Evolutionary conservation across 1,140 invertebrate species (phyloP).

Genomic region (Drosophila insularis): DNA sequence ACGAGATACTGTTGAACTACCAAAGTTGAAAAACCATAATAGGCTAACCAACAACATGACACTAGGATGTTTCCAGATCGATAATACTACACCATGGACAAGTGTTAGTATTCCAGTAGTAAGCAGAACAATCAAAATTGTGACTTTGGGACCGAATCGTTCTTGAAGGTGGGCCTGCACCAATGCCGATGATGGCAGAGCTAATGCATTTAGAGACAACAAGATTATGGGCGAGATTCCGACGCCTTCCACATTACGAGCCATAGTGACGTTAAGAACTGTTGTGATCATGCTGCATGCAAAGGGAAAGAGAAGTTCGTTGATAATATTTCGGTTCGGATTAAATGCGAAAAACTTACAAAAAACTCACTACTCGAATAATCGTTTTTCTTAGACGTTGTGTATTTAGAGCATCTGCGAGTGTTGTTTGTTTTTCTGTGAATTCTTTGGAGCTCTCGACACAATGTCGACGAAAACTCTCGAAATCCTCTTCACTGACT

Average conservation of each 20-base stretch:
- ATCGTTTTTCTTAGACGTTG: conserved; percentile 45
- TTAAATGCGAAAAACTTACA: conserved; percentile 39
- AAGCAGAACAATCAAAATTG: conserved; percentile 83
- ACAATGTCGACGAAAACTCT: conserved; percentile 78
- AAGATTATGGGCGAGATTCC: conserved; percentile 84
- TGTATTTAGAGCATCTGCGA: conserved; percentile 41
- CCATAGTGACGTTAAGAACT: conserved; percentile 85
- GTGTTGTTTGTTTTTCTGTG: conserved; percentile 63
- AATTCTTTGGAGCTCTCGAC: conserved; percentile 17
- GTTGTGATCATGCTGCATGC: conserved; percentile 84
- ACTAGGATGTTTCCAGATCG: conserved; percentile 40
- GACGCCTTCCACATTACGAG: conserved; percentile 84
- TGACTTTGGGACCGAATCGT: conserved; percentile 84
- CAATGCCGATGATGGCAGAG: conserved; percentile 84
- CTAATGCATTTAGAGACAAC: conserved; percentile 83
- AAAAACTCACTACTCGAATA: conserved; percentile 34
- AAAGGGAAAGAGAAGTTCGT: neutral
- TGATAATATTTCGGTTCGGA: too few species aligned
- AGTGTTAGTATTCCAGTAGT: conserved; percentile 58
- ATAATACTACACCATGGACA: conserved; percentile 42
- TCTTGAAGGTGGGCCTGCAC: conserved; percentile 84
- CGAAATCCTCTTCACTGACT: conserved; percentile 79
- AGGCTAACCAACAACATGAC: conserved; percentile 35
- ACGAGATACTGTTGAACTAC: conserved; percentile 85
- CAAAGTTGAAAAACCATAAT: conserved; percentile 83